phyloP scores from a whole-genome alignment of 2,113 vertebrate genomes.

The Platichthys stellatus region DNA sequence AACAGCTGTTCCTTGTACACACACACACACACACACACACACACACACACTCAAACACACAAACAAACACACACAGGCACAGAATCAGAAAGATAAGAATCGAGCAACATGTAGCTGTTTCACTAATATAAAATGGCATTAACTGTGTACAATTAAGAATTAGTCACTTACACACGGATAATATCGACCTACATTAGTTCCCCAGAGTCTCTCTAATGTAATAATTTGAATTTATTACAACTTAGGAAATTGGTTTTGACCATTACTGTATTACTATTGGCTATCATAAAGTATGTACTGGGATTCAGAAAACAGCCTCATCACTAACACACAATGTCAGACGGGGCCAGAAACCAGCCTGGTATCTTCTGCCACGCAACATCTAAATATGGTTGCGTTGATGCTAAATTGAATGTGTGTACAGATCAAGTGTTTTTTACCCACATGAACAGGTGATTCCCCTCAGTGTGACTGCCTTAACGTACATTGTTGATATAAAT shows the following conservation, averaged over 20 bases:
- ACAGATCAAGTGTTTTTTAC: neutral
- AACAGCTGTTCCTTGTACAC: too few relatives aligned
- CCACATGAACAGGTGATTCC: conserved; percentile 16
- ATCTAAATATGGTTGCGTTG: neutral
- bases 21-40: neutral
- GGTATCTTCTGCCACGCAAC: neutral
- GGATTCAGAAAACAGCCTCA: neutral
- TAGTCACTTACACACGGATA: neutral
- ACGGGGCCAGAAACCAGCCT: neutral
- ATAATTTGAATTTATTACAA: neutral
- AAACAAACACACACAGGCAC: neutral
- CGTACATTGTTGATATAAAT: neutral
- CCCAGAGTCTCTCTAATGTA: neutral
- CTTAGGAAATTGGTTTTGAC: neutral
- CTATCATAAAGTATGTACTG: neutral
- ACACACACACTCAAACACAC: neutral
- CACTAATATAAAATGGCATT: neutral
- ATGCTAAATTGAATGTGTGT: neutral
- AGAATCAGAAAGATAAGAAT: too few relatives aligned
- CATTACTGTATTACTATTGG: neutral
- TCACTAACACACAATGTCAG: conserved; percentile 13
- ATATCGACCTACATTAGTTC: neutral
- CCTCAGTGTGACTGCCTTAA: conserved; percentile 10
- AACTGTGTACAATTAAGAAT: neutral
- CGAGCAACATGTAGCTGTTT: too few relatives aligned